Evolutionary conservation across 2,888 invertebrate genomes (phyloP).

Genomic region (Cordilura impudica): DNA sequence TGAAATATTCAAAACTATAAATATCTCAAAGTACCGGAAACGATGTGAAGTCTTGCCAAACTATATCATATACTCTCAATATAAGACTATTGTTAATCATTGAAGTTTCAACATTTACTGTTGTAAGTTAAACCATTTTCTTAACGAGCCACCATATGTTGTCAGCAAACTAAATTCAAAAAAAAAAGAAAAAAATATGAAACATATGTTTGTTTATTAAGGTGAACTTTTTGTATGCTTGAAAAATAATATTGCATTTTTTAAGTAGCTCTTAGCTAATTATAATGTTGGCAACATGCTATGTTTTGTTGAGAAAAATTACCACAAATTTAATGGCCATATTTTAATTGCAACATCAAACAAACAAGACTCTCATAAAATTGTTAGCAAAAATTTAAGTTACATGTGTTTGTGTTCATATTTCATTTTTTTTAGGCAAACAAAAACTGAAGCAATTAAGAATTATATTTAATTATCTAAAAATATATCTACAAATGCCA

Average conservation of each 20-base stretch:
- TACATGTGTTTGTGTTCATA: neutral
- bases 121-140: conserved; percentile 15
- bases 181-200: no score
- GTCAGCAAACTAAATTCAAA: conserved; percentile 30
- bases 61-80: no score
- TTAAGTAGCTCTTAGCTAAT: conserved; percentile 41
- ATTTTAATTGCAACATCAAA: conserved; percentile 63
- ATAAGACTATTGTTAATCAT: no score
- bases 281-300: conserved; percentile 51
- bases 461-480: conserved; percentile 59
- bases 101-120: no score
- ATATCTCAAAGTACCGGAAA: no score
- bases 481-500: conserved; percentile 32
- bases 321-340: conserved; percentile 60
- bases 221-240: conserved; percentile 21
- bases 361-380: conserved; percentile 60
- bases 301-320: conserved; percentile 34
- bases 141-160: conserved; percentile 40
- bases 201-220: conserved; percentile 46
- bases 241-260: conserved; percentile 10
- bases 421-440: conserved; percentile 4
- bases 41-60: no score
- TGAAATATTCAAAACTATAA: no score
- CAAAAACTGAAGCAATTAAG: conserved; percentile 59
- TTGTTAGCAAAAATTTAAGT: conserved; percentile 7